Evolutionary conservation across 2,888 invertebrate genomes (phyloP), one percentile per base, ranked within the genome.

Genomic region (Ecdyonurus torrentis): DNA sequence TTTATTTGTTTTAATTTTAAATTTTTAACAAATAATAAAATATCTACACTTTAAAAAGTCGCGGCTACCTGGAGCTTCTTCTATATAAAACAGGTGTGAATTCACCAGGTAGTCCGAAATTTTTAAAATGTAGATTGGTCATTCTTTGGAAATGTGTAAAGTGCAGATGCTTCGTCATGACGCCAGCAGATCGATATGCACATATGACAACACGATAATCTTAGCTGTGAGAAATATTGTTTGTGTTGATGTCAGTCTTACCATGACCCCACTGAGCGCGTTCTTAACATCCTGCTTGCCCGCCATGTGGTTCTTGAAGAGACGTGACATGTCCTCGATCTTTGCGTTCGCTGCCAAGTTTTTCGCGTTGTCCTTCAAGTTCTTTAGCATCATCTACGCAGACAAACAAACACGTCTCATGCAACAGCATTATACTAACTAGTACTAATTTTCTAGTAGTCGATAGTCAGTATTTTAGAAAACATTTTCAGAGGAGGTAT

Each of bases 291-390:
- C 92, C 71, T 91, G 91, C 72, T 91, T 91, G 55, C 92, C 92
- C 61, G 91, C 89, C 77, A 96, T 90, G 71, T 89, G 88, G 71
- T 90, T 94, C 75, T 97, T 93, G 78, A 99, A 91, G 61, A 97
- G 77, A 69, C 94, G 85, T 61, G 95, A 94, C 89, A 99, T 94
- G 72, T 98, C 99, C 76, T 97, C 97, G 66, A 99, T 97, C 79
- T 96, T 97, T 7, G 98, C 98, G 74, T 97, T 95, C 1, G 95
- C 93, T 25, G 95, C 95, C 69, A 96, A 79, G 74, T 91, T 93
- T 78, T 91, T 92, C 0, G 91, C 92, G 73, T 93, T 92, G 74
- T 92, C 91, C 1, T 91, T 92, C 63, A 93, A 76, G 74, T 91
- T 93, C 76, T 93, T 94, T 75, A 94, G 83, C 84, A 95, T 91